Base-by-base conservation (phyloP, 2,888 invertebrate species). In the Itoplectis maculator region DNA sequence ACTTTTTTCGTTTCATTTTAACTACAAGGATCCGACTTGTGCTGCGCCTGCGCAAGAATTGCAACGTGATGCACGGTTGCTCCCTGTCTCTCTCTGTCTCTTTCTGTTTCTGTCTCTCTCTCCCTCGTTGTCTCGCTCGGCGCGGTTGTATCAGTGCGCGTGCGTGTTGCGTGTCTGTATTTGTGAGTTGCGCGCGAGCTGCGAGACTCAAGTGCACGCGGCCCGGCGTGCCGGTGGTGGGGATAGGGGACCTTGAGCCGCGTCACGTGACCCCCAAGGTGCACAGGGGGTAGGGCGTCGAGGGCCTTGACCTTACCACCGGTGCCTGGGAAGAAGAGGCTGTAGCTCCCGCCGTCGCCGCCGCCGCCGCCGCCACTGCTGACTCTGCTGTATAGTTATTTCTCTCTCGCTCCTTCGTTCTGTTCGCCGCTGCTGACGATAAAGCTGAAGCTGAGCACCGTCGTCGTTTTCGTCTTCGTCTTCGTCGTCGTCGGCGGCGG, bases 291-390 rank as follows among this genome's bases (percentile, higher is more conserved):
- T 89, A 92, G 92, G 92, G 91, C 91, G 90, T 88, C 84, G 92
- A 93, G 94, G 94, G 94, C 94, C 94, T 94, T 94, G 94, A 94
- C 94, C 94, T 94, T 94, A 90, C 88, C 89, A 88, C 88, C 88
- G 88, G 83, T 83, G 87, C 89, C 86, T 88, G 88, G 86, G 87
- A 88, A 87, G 86, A 88, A 86, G 85, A 83, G 85, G 84, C 85
- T 83, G 85, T 84, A 84, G 84, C 86, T 84, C 81, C 81, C 54
- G 79, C 82, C 77, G 75, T 85, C 85, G 79, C 81, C 79, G 81
- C 81, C 61, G 72, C 84, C 82, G n/a, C 56, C 75, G 79, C 83
- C 84, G 76, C 74, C 65, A 45, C 69, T 72, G 68, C 61, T 51
- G 47, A 56, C 59, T 51, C 49, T 29, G 29, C 77, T 35, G 42